Evolutionary conservation across 2,888 invertebrate genomes (phyloP).

Genomic region (Diloba caeruleocephala): DNA sequence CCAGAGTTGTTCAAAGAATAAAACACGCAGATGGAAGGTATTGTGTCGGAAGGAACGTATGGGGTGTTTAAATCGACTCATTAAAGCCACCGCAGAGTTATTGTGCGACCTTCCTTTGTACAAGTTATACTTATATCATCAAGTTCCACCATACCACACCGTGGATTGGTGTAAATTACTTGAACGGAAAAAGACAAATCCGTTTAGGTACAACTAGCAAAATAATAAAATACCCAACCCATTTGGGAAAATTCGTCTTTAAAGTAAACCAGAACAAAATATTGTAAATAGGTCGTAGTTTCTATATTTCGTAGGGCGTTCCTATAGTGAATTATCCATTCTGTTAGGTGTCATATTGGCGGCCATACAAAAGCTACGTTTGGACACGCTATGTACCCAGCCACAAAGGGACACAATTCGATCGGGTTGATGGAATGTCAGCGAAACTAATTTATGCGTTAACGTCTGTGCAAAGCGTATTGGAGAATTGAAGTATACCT

Average conservation of each 20-base stretch:
- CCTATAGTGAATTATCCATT: conserved; percentile 69
- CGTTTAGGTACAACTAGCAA: background rate
- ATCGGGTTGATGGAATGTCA: conserved; percentile 63
- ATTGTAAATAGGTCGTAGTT: conserved; percentile 16
- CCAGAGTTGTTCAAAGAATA: conserved; percentile 71
- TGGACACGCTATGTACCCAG: conserved; percentile 69
- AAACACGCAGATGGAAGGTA: conserved; percentile 72
- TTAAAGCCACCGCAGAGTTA: conserved; percentile 72
- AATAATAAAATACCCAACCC: background rate
- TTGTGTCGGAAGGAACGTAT: conserved; percentile 74
- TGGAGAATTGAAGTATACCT: background rate
- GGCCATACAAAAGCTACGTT: conserved; percentile 66
- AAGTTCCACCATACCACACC: conserved; percentile 60
- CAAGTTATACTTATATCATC: conserved; percentile 62
- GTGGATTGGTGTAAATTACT: conserved; percentile 33
- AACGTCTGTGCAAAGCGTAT: conserved; percentile 4
- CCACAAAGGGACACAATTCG: conserved; percentile 68
- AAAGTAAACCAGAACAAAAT: background rate
- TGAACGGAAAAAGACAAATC: background rate
- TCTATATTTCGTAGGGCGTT: conserved; percentile 16
- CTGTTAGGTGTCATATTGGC: conserved; percentile 74
- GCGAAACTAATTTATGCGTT: conserved; percentile 34
- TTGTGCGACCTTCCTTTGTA: conserved; percentile 71
- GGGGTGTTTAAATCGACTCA: conserved; percentile 78
- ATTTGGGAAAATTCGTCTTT: background rate